Evolutionary conservation across 2,113 vertebrate genomes (phyloP).

Genomic region (Silurus glanis): DNA sequence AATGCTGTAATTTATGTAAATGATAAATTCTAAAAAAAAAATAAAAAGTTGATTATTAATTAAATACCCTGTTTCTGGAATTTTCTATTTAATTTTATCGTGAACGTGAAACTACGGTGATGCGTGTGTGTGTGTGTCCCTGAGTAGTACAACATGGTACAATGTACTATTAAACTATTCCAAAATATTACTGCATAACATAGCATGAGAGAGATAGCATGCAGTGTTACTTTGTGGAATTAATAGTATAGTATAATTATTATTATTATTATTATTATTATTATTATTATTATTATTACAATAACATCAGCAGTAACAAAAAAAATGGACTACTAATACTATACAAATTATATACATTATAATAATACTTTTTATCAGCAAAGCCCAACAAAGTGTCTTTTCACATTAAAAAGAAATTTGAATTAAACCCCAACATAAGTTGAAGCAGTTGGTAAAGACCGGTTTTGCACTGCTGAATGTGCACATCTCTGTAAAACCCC

Average conservation of each 20-base stretch:
- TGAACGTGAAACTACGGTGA: too few species aligned
- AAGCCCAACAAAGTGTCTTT: background rate
- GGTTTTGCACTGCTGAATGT: background rate
- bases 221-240: background rate
- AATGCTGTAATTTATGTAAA: too few species aligned
- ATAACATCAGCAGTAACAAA: background rate
- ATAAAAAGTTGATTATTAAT: too few species aligned
- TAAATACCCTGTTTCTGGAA: too few species aligned
- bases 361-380: background rate
- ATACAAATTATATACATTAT: background rate
- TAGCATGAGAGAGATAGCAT: background rate
- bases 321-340: background rate
- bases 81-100: too few species aligned
- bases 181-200: background rate
- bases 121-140: too few species aligned
- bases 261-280: background rate
- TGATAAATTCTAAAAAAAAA: too few species aligned
- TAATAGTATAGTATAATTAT: background rate
- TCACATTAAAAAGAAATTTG: background rate
- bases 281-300: background rate
- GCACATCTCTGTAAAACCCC: background rate
- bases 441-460: background rate
- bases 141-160: too few species aligned
- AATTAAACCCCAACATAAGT: background rate
- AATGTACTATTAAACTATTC: too few species aligned